Percentiles rank a stretch among this genome's conserved stretches.
phyloP scores from a whole-genome alignment of 2,113 vertebrate species.

The Odocoileus hemionus region DNA sequence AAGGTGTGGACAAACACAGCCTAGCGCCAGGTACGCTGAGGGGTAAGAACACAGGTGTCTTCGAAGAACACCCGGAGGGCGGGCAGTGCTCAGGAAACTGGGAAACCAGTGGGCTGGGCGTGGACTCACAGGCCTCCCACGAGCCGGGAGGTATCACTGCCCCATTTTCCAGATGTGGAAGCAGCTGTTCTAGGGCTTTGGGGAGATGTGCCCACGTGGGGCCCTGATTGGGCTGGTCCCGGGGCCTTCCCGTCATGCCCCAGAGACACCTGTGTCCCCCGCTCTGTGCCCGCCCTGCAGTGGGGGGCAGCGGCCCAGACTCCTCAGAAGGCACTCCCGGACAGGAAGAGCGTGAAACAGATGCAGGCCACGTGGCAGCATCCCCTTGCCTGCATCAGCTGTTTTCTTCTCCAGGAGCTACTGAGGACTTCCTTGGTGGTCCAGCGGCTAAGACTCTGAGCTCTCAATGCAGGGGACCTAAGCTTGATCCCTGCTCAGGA shows the following conservation, averaged over 20 bases:
- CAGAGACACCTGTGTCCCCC: background rate
- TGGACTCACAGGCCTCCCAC: background rate
- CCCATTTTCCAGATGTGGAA: background rate
- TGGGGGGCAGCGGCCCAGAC: rapidly evolving
- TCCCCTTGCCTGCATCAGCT: rapidly evolving
- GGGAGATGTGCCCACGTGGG: background rate
- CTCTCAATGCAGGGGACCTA: background rate
- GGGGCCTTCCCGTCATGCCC: background rate
- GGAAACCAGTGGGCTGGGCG: background rate
- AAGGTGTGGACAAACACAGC: rapidly evolving
- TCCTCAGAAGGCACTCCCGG: rapidly evolving
- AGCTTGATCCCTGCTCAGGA: background rate
- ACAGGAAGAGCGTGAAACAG: background rate
- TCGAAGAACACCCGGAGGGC: rapidly evolving
- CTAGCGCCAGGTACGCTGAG: rapidly evolving
- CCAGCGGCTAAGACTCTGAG: background rate
- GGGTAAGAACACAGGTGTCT: background rate
- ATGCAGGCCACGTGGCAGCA: rapidly evolving
- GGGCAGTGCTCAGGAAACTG: rapidly evolving
- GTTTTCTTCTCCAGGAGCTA: background rate
- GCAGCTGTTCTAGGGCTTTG: background rate
- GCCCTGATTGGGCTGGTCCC: background rate
- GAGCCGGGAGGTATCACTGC: background rate
- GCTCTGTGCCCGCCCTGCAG: background rate
- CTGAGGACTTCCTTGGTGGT: background rate